Evolutionary conservation across 92 coral and sea anemone species (phyloP).

Genomic region (Siderastrea radians): DNA sequence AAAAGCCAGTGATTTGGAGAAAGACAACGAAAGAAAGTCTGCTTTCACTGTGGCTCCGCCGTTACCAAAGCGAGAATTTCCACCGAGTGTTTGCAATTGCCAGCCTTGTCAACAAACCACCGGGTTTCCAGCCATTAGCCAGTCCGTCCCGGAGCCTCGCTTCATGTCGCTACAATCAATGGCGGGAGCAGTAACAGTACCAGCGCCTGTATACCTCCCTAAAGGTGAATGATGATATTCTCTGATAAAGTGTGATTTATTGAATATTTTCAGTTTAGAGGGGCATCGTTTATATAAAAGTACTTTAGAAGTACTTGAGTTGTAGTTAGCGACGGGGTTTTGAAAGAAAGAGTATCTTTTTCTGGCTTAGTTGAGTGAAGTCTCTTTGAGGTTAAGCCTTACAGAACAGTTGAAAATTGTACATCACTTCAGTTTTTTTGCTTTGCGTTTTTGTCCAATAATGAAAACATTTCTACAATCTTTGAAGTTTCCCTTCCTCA

Average conservation of each 20-base stretch:
- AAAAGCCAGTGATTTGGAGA: conserved; percentile 46
- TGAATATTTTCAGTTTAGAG: background rate
- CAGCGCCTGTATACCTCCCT: conserved; percentile 85
- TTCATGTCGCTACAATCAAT: conserved; percentile 86
- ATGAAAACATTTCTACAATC: background rate
- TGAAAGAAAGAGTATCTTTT: background rate
- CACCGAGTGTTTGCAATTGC: conserved; percentile 85
- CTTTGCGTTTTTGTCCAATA: background rate
- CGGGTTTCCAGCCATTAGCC: conserved; percentile 84
- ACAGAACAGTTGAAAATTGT: background rate
- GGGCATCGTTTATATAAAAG: too few species aligned
- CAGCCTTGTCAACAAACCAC: conserved; percentile 90
- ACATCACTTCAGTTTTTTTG: background rate
- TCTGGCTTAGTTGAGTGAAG: background rate
- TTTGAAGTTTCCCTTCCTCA: background rate
- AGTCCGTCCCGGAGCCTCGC: conserved; percentile 75
- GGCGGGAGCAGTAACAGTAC: conserved; percentile 75
- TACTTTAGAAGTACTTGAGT: too few species aligned
- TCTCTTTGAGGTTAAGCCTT: background rate
- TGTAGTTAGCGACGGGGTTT: background rate
- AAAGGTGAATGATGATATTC: conserved; percentile 69
- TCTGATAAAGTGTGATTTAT: background rate
- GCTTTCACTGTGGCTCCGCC: conserved; percentile 82
- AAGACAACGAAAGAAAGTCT: conserved; percentile 78
- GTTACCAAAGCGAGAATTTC: conserved; percentile 81